These are phyloP conservation scores for Typhlichthys subterraneus DNA, from an alignment of 2,797 vertebrate genomes.

Conservation along the genomic window DNA sequence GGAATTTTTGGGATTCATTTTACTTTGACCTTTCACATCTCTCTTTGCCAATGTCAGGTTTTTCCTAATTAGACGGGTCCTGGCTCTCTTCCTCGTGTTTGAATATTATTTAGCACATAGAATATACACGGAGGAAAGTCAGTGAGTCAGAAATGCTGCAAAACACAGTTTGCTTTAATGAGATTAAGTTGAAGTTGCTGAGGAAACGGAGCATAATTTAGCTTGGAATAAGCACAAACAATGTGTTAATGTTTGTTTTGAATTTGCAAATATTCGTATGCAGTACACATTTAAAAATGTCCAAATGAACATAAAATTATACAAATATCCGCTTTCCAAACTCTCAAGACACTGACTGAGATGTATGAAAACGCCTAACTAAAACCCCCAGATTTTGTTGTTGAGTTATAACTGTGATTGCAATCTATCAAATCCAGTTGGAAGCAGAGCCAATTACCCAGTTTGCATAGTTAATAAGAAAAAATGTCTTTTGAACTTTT, in stretches of 20 bases:
- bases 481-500: slow-evolving; percentile 32
- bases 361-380: too few species aligned
- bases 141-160: slow-evolving; percentile 20
- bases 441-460: slow-evolving; percentile 14
- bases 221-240: slow-evolving; percentile 1
- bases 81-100: slow-evolving; percentile 19
- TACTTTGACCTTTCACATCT: slow-evolving; percentile 58
- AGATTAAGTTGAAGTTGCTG: background rate
- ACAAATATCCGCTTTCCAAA: too few species aligned
- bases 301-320: too few species aligned
- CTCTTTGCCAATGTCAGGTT: slow-evolving; percentile 35
- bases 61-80: slow-evolving; percentile 52
- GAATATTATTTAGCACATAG: slow-evolving; percentile 23
- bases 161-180: background rate
- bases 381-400: too few species aligned
- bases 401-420: too few species aligned
- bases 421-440: too few species aligned
- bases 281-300: too few species aligned
- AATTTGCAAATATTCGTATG: background rate
- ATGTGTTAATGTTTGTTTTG: background rate
- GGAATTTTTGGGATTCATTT: slow-evolving; percentile 47
- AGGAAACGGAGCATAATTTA: background rate
- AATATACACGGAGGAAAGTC: slow-evolving; percentile 21
- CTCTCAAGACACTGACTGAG: too few species aligned
- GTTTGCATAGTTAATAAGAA: slow-evolving; percentile 21